Conservation (phyloP, 37 sponge, comb jelly and placozoan genomes). For the Ephydatia muelleri region DNA sequence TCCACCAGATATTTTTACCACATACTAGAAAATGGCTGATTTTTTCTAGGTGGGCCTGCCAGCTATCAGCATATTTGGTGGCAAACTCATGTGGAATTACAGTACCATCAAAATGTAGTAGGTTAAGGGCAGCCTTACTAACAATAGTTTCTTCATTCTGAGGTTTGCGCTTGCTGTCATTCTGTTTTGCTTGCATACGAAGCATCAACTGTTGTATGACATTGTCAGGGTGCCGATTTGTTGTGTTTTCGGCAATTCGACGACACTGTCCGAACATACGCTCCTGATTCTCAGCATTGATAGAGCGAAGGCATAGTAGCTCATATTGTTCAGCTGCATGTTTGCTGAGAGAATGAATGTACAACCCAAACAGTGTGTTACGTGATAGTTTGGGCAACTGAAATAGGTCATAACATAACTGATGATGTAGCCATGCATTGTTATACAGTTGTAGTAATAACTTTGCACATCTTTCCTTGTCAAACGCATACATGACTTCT, state of each 20-base stretch:
- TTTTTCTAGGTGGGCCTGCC: slow-evolving; percentile 33
- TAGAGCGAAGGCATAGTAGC: slow-evolving; percentile 11
- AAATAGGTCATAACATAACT: slow-evolving; percentile 16
- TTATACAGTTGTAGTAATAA: slow-evolving; percentile 31
- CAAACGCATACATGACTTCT: slow-evolving; percentile 19
- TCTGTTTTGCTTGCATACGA: slow-evolving; percentile 14
- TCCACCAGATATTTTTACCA: slow-evolving; percentile 27
- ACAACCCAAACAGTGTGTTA: slow-evolving; percentile 10
- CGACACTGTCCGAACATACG: slow-evolving; percentile 11
- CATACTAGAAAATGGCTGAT: slow-evolving; percentile 2
- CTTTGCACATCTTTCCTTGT: slow-evolving; percentile 13
- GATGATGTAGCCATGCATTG: slow-evolving; percentile 38
- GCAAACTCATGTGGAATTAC: neutral
- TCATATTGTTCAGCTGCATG: slow-evolving; percentile 27
- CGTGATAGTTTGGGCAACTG: neutral
- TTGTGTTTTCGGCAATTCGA: slow-evolving; percentile 2
- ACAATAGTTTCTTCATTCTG: neutral
- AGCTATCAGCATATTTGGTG: neutral
- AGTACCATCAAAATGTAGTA: neutral
- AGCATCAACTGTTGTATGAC: slow-evolving; percentile 6
- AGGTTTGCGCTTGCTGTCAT: neutral
- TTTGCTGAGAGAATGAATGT: slow-evolving; percentile 21
- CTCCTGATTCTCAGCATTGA: slow-evolving; percentile 35
- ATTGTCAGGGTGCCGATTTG: slow-evolving; percentile 16
- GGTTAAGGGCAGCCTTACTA: neutral